A percentile compares a stretch with the other conserved stretches of the same genome.
phyloP scores from a whole-genome alignment of 2,113 vertebrate species.

The Panthera tigris region DNA sequence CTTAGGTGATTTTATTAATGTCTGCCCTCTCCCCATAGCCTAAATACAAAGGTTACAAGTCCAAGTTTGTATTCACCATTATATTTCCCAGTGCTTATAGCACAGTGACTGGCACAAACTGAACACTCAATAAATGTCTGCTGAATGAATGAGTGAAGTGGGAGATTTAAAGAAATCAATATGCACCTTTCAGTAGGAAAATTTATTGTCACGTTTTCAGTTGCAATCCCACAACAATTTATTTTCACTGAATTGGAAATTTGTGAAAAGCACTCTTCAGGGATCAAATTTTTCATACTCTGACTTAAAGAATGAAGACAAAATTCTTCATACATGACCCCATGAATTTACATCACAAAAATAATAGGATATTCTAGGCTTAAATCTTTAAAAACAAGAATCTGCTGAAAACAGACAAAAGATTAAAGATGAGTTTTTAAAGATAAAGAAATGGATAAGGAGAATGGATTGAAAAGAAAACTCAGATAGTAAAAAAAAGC shows the following conservation, averaged over 20 bases:
- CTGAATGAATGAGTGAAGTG: not conserved
- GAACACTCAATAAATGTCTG: not conserved
- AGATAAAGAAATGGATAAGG: constrained; percentile 22
- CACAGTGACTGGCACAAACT: constrained; percentile 13
- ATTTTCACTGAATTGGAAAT: constrained; percentile 44
- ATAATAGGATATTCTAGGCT: not conserved
- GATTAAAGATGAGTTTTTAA: constrained; percentile 26
- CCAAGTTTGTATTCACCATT: not conserved
- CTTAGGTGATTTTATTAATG: not conserved
- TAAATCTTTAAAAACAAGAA: constrained; percentile 49
- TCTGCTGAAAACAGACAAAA: constrained; percentile 42
- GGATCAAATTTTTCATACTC: constrained; percentile 43
- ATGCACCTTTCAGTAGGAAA: not conserved
- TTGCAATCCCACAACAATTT: not conserved
- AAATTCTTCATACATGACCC: constrained; percentile 34
- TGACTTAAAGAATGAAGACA: constrained; percentile 43
- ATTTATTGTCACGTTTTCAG: not conserved
- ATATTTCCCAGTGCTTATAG: not conserved
- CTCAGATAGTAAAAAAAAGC: not conserved
- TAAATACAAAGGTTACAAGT: not conserved
- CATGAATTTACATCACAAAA: constrained; percentile 47
- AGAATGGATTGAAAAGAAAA: constrained; percentile 13
- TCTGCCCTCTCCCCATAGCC: not conserved
- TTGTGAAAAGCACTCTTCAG: not conserved
- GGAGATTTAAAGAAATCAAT: constrained; percentile 2